Conservation (phyloP, 2,797 vertebrate species). For the Anniella stebbinsi region DNA sequence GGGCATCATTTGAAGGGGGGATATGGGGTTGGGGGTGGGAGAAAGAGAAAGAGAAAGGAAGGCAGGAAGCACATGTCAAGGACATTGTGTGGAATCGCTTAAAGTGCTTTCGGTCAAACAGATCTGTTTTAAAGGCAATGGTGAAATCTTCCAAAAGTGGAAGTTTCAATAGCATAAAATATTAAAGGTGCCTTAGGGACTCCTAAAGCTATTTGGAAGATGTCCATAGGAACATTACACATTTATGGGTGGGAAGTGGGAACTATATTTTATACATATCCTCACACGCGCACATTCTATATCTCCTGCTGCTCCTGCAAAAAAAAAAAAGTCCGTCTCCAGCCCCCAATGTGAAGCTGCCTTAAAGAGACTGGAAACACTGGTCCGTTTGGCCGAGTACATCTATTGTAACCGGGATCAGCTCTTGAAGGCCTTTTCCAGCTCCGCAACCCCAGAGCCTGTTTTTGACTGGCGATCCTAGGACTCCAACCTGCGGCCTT, state of each 20-base stretch:
- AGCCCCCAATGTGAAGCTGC: neutral
- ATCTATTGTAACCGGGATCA: no score
- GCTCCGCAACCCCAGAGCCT: no score
- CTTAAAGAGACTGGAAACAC: neutral
- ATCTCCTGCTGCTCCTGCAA: conserved; percentile 9
- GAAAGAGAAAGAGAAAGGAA: neutral
- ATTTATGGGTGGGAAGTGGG: neutral
- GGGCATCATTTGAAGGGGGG: neutral
- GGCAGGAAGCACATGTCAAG: neutral
- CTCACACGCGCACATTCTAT: neutral
- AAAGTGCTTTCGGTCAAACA: neutral
- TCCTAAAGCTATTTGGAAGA: conserved; percentile 19
- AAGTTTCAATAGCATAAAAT: conserved; percentile 26
- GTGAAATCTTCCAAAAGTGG: rapidly evolving
- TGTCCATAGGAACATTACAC: neutral
- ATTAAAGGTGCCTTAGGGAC: neutral
- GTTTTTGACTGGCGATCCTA: no score
- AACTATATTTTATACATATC: neutral
- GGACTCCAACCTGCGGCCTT: no score
- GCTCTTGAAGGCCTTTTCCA: no score
- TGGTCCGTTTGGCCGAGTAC: neutral
- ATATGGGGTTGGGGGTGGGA: neutral
- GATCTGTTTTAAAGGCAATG: conserved; percentile 32
- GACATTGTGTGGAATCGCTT: neutral
- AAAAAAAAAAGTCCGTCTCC: neutral